phyloP scores from a whole-genome alignment of 53 echinoderm and acorn worm genomes.

The Stichopus horrens region DNA sequence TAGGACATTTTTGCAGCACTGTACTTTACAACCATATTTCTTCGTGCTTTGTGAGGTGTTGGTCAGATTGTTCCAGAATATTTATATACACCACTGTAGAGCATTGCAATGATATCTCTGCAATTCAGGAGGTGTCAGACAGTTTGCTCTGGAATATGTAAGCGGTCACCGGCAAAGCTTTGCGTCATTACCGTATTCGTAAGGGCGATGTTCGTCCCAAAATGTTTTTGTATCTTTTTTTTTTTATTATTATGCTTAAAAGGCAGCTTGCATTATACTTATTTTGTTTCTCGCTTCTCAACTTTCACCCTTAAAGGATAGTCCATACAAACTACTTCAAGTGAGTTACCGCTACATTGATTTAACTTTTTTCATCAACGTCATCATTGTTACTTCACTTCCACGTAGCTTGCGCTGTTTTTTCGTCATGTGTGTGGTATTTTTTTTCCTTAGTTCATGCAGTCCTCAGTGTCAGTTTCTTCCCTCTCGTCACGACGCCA shows the following conservation, averaged over 20 bases:
- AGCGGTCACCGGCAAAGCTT: no score
- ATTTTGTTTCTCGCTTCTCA: not conserved
- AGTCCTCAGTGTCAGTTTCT: constrained; percentile 4
- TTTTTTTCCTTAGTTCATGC: constrained; percentile 6
- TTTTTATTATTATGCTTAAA: not conserved
- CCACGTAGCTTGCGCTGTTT: not conserved
- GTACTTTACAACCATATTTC: no score
- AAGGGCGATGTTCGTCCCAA: not conserved
- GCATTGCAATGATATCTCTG: no score
- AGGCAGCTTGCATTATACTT: no score
- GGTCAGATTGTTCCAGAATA: no score
- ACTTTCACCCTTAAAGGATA: not conserved
- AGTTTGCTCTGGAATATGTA: no score
- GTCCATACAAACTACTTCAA: constrained; percentile 22
- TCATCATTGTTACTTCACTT: not conserved
- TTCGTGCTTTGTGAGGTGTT: no score
- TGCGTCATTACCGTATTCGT: not conserved
- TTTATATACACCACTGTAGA: no score
- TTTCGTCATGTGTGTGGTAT: not conserved
- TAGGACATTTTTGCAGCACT: no score
- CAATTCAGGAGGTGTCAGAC: no score
- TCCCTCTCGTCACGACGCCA: constrained; percentile 2
- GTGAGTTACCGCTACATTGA: not conserved
- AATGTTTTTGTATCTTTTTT: not conserved
- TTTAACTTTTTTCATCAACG: constrained; percentile 10